Evolutionary conservation across 2,113 vertebrate species (phyloP), one percentile per base, ranked within the genome.

Genomic region (Tapirus terrestris): DNA sequence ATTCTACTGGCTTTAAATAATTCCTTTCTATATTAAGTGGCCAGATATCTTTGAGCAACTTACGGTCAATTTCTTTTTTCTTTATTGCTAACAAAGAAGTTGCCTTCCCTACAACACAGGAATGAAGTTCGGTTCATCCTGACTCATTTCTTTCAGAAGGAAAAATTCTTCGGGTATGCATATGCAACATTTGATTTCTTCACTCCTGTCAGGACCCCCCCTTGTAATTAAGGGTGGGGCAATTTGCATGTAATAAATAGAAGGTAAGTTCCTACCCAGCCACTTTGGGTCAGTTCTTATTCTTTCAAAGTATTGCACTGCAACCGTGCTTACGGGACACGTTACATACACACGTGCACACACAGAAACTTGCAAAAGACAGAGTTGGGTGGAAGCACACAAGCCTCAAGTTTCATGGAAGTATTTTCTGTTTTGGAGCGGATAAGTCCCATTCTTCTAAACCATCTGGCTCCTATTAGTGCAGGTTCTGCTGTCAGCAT

Each of bases 1-100:
- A 91, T 97, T 91, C 75, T 91, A 68, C 61, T 96, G 88, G 21
- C 70, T 96, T 97, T 92, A 96, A 86, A 56, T 96, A 87, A 93
- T 96, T 76, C 23, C 13, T 68, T 97, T 96, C 90, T 76, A 70
- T 83, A 93, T 81, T 85, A 96, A 97, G 80, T 79, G 21, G n/a
- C 81, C n/a, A 60, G 27, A 94, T 96, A 95, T 51, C 75, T 93
- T 60, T n/a, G 75, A 94, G 36, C 60, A 97, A 72, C 6, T 82
- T 96, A 43, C 73, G 70, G 9, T 3, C 6, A 9, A 93, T 33
- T 93, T 94, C 1, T 84, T 70, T 96, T 86, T 73, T 87, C 53
- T 72, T 67, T 96, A n/a, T 91, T 63, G 16, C 20, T 84, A 96
- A 92, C 80, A 85, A n/a, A 56, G 68, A 89, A 92, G 3, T 95